Percentiles rank a stretch among this genome's conserved stretches.
phyloP scores from a whole-genome alignment of 2,888 invertebrate species.

The Eupithecia tripunctaria region DNA sequence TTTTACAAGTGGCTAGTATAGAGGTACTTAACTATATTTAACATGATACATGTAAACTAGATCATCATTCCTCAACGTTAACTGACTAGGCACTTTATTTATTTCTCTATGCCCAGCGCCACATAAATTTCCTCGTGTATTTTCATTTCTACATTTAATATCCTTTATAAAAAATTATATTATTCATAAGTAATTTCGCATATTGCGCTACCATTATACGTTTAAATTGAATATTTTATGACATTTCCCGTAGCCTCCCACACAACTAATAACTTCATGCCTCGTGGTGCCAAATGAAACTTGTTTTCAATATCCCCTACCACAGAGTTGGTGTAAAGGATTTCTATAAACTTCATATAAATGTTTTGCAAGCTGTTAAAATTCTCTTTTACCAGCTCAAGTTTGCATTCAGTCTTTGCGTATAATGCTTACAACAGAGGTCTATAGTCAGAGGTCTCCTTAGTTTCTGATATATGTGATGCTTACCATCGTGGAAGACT shows the following conservation, averaged over 20 bases:
- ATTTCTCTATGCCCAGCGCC: background rate
- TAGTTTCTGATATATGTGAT: too few species aligned
- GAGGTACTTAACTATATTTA: too few species aligned
- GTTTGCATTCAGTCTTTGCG: background rate
- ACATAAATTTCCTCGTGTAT: background rate
- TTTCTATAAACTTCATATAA: background rate
- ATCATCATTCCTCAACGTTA: background rate
- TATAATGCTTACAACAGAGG: background rate
- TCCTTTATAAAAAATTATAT: background rate
- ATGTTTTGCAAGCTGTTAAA: background rate
- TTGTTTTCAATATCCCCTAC: background rate
- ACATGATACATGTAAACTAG: background rate
- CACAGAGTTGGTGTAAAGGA: background rate
- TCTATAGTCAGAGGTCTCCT: too few species aligned
- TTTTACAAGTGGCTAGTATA: too few species aligned
- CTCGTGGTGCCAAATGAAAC: slow-evolving; percentile 1
- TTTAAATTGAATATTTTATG: slow-evolving; percentile 7
- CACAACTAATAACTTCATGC: slow-evolving; percentile 5
- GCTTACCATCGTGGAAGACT: background rate
- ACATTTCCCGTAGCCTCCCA: background rate
- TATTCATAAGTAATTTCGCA: background rate
- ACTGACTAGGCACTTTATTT: background rate
- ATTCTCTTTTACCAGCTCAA: background rate
- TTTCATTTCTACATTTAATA: background rate
- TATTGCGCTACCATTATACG: background rate